Conservation (phyloP, 2,888 invertebrate species). For the Yponomeuta cagnagella region DNA sequence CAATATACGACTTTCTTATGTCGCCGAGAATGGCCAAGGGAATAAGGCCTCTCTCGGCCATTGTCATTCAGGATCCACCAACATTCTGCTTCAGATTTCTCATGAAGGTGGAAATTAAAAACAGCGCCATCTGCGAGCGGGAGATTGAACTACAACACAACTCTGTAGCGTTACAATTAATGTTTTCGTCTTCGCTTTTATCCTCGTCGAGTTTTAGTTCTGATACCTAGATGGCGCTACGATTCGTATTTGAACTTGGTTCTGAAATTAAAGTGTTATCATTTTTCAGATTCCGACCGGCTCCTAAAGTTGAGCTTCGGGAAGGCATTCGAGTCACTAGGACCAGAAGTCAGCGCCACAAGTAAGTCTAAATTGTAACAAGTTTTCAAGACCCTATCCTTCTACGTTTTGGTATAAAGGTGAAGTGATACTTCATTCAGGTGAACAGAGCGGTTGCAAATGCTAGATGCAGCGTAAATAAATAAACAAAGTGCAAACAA, state of each 20-base stretch:
- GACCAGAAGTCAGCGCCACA: slow-evolving; percentile 84
- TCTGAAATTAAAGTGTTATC: neutral
- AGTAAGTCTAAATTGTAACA: slow-evolving; percentile 72
- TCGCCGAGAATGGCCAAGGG: too few relatives aligned
- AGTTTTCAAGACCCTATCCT: neutral
- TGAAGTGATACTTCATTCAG: neutral
- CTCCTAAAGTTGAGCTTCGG: slow-evolving; percentile 68
- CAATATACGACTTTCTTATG: too few relatives aligned
- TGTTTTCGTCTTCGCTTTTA: too few relatives aligned
- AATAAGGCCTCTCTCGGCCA: too few relatives aligned
- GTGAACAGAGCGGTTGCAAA: neutral
- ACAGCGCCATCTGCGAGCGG: slow-evolving; percentile 29
- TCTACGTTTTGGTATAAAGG: neutral
- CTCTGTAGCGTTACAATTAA: neutral
- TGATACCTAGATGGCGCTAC: slow-evolving; percentile 36
- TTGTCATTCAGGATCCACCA: too few relatives aligned
- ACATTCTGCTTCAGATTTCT: too few relatives aligned
- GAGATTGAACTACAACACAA: neutral
- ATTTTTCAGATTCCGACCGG: slow-evolving; percentile 61
- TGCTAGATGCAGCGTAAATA: slow-evolving; percentile 25
- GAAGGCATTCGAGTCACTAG: slow-evolving; percentile 76
- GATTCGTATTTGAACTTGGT: neutral
- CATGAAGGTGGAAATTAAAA: neutral
- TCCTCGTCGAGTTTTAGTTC: neutral
- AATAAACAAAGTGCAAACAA: slow-evolving; percentile 21